Base-by-base conservation (phyloP, 2,113 vertebrate genomes). In the Oryzias curvinotus region DNA sequence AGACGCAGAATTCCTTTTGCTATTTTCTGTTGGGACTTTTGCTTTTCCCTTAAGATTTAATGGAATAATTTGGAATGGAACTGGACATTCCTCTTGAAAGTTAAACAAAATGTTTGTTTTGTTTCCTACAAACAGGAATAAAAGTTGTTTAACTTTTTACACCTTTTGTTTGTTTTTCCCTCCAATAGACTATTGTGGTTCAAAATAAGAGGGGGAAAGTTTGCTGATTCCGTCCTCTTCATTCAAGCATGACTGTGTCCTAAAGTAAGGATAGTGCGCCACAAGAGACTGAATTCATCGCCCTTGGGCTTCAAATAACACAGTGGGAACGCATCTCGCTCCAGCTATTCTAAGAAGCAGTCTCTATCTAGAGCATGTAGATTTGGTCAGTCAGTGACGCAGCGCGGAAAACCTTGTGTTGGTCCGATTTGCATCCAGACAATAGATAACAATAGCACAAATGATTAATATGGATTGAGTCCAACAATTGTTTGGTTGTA, bases 301-400 rank as follows among this genome's bases (percentile, higher is more conserved):
- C 88, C 88, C 89, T 90, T 87, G 77, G 82, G 80, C 91, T 90
- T 81, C 88, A 91, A 91, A 92, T 93, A 92, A 90, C 84, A 81
- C 75, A 56, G 74, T 78, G 63, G 62, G 75, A 86, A 88, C 87
- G 90, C 89, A 91, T 92, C 88, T 86, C 85, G 71, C 77, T 81
- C 81, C 65, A 83, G 88, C 90, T 93, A 93, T 92, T 93, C 91
- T 92, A 86, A 91, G 91, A 88, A 75, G 88, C 87, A 43, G 58
- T 78, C 71, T 67, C 85, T 88, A 90, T 91, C 87, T 87, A 73
- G 78, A 83, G 75, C 69, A 49, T 68, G 78, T 57, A 44, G 76
- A 84, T 77, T 74, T 67, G 71, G 64, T 67, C 72, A 26, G 72
- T 42, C 45, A 62, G 48, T 62, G 52, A 57, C 59, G 49, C 62